A percentile compares a stretch with the other conserved stretches of the same genome.
Conservation (phyloP, 2,797 vertebrate genomes). For the Oreortyx pictus region DNA sequence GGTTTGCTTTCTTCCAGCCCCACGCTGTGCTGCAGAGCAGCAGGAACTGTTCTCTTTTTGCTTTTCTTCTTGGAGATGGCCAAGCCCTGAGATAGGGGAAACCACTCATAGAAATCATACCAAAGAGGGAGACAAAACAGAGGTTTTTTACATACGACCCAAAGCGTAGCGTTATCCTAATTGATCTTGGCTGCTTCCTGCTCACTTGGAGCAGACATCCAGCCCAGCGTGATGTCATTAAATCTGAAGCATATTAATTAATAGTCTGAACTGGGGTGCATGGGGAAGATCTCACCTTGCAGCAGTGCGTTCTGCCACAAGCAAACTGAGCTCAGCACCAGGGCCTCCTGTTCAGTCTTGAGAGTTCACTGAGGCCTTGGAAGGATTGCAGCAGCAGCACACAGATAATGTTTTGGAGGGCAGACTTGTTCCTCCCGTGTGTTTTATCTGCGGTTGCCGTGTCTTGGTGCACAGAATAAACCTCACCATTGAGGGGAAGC, state of each 20-base stretch:
- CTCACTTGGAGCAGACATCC: background rate
- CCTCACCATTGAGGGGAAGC: background rate
- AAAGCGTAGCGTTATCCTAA: background rate
- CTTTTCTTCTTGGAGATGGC: background rate
- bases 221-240: background rate
- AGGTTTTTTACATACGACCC: background rate
- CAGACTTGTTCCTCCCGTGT: background rate
- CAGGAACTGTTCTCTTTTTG: background rate
- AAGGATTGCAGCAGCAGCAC: background rate
- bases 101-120: background rate
- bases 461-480: background rate
- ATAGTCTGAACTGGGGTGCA: background rate
- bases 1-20: background rate
- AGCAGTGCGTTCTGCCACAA: fast-evolving
- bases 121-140: background rate
- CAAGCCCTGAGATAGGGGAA: background rate
- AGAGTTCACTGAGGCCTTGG: background rate
- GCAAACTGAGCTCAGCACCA: too few species aligned
- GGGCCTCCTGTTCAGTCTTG: too few species aligned
- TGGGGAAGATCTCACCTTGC: background rate
- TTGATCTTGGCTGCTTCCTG: background rate
- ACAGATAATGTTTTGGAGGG: background rate
- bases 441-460: background rate
- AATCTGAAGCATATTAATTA: background rate
- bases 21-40: fast-evolving